Base-by-base conservation (phyloP, 2,888 invertebrate species). In the Parasteatoda lunata region DNA sequence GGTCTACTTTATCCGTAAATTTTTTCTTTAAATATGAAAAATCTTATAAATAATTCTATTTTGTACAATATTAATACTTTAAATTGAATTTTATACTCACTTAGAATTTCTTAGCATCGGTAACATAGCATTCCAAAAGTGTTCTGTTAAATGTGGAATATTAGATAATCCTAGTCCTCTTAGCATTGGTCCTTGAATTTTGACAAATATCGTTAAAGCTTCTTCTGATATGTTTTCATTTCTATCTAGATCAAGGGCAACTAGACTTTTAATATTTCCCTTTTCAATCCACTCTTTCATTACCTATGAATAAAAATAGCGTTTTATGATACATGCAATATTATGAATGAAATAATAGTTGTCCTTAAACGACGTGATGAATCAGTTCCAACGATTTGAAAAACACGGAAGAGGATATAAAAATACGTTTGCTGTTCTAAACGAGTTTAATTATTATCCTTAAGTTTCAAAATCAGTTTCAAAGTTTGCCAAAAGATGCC, bases 141-240 rank as follows among this genome's bases (percentile, higher is more conserved):
- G 97, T 93, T 99, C 99, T 0, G 98, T 98, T 90, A 99, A 96
- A 92, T 99, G 98, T 0, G 98, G 96, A 96, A 99, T 99, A 71
- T 99, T 98, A 84, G 97, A 96, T 51, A 98, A 93, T 88, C 95
- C 95, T 68, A 98, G 94, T 0, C 97, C 99, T 92, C 95, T 95
- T 85, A 99, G 94, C 92, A 98, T 97, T 88, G 94, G 94, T 5
- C 99, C 99, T 92, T 97, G 95, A 72, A 97, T 95, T 77, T 96
- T 96, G 87, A 99, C 93, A 92, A 99, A 98, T 91, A 97, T 97
- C 91, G 96, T 95, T 80, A 99, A 94, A 0, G 95, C 96, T 91
- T 97, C 97, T 92, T 99, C 99, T 0, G 96, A 95, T 89, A 99
- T 93, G 92, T 97, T 99, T 92, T 99, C 98, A 0, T 98, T 99